These are phyloP conservation scores for Lucilia cuprina DNA, from an alignment of 1,140 invertebrate species.

Conservation along the genomic window DNA sequence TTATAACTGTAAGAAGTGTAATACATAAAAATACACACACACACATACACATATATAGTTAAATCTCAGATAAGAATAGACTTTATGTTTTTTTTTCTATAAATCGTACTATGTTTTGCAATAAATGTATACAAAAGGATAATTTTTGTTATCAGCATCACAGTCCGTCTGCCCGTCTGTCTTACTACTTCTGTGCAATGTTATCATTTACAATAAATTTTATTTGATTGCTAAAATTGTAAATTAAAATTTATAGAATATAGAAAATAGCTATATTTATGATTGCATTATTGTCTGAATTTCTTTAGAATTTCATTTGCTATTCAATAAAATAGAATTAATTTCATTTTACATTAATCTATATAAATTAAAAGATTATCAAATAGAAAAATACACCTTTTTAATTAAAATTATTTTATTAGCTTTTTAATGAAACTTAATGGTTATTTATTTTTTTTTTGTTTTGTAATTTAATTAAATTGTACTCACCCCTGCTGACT, in stretches of 20 bases:
- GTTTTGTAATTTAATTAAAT: neutral
- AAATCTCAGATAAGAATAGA: neutral
- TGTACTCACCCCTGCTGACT: conserved; percentile 55
- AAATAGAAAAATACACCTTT: neutral
- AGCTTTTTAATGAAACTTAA: neutral
- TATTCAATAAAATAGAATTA: neutral
- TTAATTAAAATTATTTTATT: neutral
- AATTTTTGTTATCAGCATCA: neutral
- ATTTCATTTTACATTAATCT: neutral
- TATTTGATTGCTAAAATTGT: neutral
- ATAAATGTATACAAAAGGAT: neutral
- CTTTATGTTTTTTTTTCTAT: neutral
- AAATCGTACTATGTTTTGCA: neutral
- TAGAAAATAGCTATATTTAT: neutral
- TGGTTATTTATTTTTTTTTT: neutral
- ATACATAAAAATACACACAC: neutral
- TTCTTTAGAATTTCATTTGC: neutral
- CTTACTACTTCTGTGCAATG: neutral
- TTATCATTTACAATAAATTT: neutral
- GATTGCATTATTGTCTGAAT: neutral
- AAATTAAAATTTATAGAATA: neutral
- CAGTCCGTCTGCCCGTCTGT: neutral
- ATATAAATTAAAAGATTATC: neutral
- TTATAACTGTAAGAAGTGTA: neutral
- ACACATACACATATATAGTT: neutral